Evolutionary conservation across 2,888 invertebrate genomes (phyloP).

Genomic region (Orthosia gracilis): DNA sequence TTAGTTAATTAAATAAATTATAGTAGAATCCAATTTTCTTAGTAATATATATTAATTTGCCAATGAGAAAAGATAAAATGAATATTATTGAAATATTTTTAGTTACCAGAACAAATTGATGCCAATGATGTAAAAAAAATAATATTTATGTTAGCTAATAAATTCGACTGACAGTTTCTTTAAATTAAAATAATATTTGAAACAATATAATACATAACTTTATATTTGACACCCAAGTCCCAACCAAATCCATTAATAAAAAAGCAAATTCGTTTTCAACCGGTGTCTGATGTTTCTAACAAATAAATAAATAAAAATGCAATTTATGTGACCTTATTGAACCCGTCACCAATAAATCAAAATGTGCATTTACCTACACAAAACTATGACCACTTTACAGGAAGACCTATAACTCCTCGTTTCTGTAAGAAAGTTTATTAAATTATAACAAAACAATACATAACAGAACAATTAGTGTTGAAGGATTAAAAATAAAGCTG

Average conservation of each 20-base stretch:
- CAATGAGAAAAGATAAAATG: background rate
- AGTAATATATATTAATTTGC: background rate
- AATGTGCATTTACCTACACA: constrained; percentile 79
- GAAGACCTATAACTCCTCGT: constrained; percentile 82
- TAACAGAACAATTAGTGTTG: constrained; percentile 2
- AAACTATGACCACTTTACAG: constrained; percentile 66
- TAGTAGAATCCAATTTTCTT: background rate
- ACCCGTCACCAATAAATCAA: constrained; percentile 76
- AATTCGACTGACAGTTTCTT: background rate
- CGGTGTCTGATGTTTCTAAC: background rate
- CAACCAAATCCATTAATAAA: background rate
- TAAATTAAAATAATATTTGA: background rate
- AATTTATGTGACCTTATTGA: background rate
- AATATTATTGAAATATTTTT: background rate
- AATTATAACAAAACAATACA: constrained; percentile 54
- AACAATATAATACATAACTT: background rate
- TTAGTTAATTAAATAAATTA: constrained; percentile 1
- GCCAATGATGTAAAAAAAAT: background rate
- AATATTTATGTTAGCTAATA: background rate
- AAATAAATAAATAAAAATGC: constrained; percentile 26
- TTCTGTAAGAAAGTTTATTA: constrained; percentile 82
- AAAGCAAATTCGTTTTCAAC: background rate
- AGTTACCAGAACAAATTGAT: background rate
- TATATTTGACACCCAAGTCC: background rate
- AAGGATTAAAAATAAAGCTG: background rate